Conservation (phyloP, 2,797 vertebrate species). For the Tympanoctomys barrerae region DNA sequence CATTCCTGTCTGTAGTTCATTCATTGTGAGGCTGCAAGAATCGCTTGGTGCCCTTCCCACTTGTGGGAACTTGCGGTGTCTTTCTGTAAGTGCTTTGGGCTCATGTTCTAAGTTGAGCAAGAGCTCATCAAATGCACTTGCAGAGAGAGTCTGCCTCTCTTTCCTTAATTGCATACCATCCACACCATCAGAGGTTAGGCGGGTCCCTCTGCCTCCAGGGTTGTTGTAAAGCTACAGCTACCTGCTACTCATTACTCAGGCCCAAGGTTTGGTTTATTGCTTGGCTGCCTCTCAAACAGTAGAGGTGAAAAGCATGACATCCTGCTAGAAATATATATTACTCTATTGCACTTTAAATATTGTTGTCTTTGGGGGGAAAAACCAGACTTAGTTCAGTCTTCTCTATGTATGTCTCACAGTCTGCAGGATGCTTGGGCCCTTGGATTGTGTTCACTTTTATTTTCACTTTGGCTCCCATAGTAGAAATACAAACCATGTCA, state of each 20-base stretch:
- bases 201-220: neutral
- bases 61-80: neutral
- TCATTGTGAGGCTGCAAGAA: neutral
- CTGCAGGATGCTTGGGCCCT: neutral
- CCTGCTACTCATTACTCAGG: neutral
- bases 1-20: neutral
- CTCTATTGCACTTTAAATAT: neutral
- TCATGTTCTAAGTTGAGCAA: neutral
- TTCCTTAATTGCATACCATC: neutral
- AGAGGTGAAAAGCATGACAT: neutral
- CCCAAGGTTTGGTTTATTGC: neutral
- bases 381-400: neutral
- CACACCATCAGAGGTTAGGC: fast-evolving
- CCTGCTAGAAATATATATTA: neutral
- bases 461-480: neutral
- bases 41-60: fast-evolving
- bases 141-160: neutral
- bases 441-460: neutral
- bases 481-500: neutral
- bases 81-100: neutral
- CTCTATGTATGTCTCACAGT: neutral
- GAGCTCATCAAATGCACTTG: neutral
- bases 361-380: neutral
- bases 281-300: neutral
- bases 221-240: neutral